Percentiles rank a stretch among this genome's conserved stretches.
Conservation (phyloP, 2,113 vertebrate genomes). For the Asarcornis scutulata region DNA sequence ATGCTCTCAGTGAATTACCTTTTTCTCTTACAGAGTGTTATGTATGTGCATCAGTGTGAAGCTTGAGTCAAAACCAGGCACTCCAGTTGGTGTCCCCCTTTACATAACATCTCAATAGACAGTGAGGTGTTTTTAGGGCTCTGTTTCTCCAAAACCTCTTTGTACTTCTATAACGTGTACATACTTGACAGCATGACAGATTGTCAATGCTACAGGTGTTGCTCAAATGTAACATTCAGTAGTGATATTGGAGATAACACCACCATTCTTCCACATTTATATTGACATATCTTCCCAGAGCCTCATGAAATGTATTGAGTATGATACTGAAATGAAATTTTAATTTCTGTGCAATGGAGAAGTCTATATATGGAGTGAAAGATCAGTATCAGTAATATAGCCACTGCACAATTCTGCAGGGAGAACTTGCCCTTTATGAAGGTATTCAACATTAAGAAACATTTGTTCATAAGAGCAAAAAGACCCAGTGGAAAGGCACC, state of each 20-base stretch:
- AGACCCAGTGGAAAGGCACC: slow-evolving; percentile 20
- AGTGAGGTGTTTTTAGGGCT: background rate
- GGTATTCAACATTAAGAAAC: background rate
- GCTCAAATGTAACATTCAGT: background rate
- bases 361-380: background rate
- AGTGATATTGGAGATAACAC: background rate
- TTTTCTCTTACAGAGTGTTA: background rate
- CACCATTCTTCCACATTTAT: background rate
- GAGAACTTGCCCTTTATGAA: slow-evolving; percentile 19
- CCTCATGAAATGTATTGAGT: background rate
- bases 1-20: background rate
- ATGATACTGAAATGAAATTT: background rate
- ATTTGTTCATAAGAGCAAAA: slow-evolving; percentile 49
- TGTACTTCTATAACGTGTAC: background rate
- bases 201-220: background rate
- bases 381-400: background rate
- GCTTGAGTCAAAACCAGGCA: background rate
- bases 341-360: background rate
- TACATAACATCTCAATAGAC: background rate
- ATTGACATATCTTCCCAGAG: background rate
- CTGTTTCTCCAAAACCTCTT: background rate
- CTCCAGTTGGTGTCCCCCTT: background rate
- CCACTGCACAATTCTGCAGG: background rate
- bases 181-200: background rate
- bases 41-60: fast-evolving